phyloP scores from a whole-genome alignment of 2,113 vertebrate genomes.

The Zingel zingel region DNA sequence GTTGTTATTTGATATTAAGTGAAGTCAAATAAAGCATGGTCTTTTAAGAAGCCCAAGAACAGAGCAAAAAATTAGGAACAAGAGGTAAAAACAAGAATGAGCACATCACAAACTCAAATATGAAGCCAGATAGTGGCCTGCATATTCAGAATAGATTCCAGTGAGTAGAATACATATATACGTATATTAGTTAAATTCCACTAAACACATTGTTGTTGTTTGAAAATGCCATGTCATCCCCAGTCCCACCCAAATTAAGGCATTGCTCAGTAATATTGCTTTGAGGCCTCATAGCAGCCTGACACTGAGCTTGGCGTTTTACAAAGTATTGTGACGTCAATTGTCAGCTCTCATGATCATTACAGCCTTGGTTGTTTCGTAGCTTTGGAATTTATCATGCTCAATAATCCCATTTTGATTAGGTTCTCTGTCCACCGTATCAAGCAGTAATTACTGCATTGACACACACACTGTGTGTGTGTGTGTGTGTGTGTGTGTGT shows the following conservation, averaged over 20 bases:
- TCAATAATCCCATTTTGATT: constrained; percentile 8
- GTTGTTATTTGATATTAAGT: background rate
- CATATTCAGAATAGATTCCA: background rate
- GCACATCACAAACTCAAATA: background rate
- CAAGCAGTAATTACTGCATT: background rate
- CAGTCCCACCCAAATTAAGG: background rate
- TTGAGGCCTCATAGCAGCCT: background rate
- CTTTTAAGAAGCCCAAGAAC: background rate
- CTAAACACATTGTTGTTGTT: constrained; percentile 50
- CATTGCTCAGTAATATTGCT: background rate
- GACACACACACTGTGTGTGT: background rate
- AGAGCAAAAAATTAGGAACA: background rate
- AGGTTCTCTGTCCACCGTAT: background rate
- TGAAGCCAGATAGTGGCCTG: background rate
- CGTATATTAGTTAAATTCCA: constrained; percentile 9
- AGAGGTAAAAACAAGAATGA: background rate
- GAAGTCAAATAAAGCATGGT: background rate
- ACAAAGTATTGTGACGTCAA: background rate
- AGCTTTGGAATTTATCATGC: background rate
- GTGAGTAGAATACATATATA: background rate
- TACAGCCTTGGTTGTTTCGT: background rate
- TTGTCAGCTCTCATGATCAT: background rate
- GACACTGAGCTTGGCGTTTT: background rate
- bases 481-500: background rate
- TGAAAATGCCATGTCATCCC: constrained; percentile 34